Base-by-base conservation (phyloP, 2,797 vertebrate species). In the Gadopsis marmoratus region DNA sequence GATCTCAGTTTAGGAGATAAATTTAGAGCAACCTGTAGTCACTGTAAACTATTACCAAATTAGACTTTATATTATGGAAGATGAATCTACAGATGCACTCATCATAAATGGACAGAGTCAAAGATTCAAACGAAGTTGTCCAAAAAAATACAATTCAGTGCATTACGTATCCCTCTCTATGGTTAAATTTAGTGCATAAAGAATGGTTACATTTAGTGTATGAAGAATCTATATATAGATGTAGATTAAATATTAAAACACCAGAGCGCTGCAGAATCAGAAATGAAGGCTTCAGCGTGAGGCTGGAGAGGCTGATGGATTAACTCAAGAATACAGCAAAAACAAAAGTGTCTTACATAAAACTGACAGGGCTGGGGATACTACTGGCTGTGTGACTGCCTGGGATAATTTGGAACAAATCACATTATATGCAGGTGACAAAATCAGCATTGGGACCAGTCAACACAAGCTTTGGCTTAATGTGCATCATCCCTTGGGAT, bases 241-340 rank as follows among this genome's bases (percentile, higher is more conserved):
- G 47, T 51, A 58, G 68, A 86, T 86, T 73, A 87, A 91, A 81
- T 74, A 23, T 84, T 82, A 75, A 39, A 86, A 82, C 56, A 75
- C 26, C 23, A 56, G 37, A 71, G 55, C 79, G 78, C 69, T 13
- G 55, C 47, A 67, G 47, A 74, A 64, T 65, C 26, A 74, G 31
- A 73, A 83, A 71, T 78, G 23, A 78, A 63, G 31, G n/a, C 23
- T 51, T 43, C 35, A 26, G 29, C 1, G 3, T 21, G 64, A 87
- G 45, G 47, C 19, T 61, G n/a, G 1, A 43, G 43, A 60, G 21
- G 37, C 11, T 83, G 26, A 79, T 64, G 23, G 58, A 76, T 55
- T 64, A 23, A 77, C 47, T 65, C 29, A 21, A 58, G 12, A 75
- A 74, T 21, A 45, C 21, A 19, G 16, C 11, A 78, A 71, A 58